Evolutionary conservation across 2,113 vertebrate genomes (phyloP).

Genomic region (Patagioenas fasciata): DNA sequence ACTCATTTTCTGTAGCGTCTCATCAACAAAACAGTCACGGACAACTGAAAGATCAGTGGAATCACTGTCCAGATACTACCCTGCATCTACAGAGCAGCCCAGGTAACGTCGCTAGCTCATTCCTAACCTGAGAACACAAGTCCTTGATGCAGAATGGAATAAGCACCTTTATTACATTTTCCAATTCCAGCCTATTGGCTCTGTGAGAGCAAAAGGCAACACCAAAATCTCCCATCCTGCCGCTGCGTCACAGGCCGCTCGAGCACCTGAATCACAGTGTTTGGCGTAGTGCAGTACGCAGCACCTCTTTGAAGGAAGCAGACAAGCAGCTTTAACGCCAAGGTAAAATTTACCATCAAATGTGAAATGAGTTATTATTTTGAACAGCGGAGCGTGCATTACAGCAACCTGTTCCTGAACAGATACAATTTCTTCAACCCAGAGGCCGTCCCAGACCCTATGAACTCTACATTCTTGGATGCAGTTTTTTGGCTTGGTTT

Average conservation of each 20-base stretch:
- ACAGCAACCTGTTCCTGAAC: background rate
- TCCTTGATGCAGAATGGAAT: background rate
- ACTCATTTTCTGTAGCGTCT: too few species aligned
- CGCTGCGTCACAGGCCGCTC: background rate
- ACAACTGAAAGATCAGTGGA: too few species aligned
- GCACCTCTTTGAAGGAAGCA: background rate
- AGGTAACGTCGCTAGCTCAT: too few species aligned
- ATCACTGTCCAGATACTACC: too few species aligned
- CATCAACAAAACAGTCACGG: too few species aligned
- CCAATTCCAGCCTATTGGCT: background rate
- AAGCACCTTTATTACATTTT: background rate
- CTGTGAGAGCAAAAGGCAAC: background rate
- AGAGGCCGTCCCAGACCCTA: background rate
- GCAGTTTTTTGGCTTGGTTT: background rate
- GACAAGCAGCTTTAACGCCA: background rate
- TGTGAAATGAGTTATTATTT: background rate
- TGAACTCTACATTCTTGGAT: background rate
- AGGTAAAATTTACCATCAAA: background rate
- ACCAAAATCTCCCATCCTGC: background rate
- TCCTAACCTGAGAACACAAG: too few species aligned
- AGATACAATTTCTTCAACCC: background rate
- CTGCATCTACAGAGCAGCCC: too few species aligned
- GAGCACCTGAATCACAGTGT: background rate
- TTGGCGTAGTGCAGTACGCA: background rate
- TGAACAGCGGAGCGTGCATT: background rate